A percentile compares a stretch with the other conserved stretches of the same genome.
phyloP scores from a whole-genome alignment of 2,113 vertebrate genomes.

The Rhagologus leucostigma region DNA sequence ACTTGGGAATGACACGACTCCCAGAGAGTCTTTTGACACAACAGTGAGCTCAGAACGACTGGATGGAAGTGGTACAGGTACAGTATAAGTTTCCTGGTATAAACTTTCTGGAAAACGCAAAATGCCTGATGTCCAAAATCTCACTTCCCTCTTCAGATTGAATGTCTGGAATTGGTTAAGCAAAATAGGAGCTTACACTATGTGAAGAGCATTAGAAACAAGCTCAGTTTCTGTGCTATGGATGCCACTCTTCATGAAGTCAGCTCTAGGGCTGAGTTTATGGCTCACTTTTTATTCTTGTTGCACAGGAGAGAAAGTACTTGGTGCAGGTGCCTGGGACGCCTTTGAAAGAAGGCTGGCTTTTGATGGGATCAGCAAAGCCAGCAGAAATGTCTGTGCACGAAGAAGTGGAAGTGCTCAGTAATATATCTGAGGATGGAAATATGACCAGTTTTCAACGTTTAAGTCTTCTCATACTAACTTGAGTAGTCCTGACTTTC shows the following conservation, averaged over 20 bases:
- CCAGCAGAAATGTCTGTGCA: neutral
- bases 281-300: neutral
- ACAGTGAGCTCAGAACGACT: slow-evolving; percentile 74
- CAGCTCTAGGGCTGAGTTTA: neutral
- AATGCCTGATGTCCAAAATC: neutral
- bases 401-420: neutral
- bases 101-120: neutral
- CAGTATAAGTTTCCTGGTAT: neutral
- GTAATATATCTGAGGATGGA: neutral
- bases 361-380: neutral
- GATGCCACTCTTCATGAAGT: neutral
- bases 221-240: neutral
- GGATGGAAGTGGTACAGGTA: slow-evolving; percentile 83
- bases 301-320: neutral
- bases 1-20: slow-evolving; percentile 65
- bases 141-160: neutral
- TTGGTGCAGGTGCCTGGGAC: neutral
- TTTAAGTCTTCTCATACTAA: neutral
- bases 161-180: neutral
- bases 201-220: neutral
- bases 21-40: slow-evolving; percentile 68
- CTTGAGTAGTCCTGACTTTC: neutral
- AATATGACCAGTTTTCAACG: neutral
- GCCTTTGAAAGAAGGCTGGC: neutral
- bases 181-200: neutral